A percentile compares a stretch with the other conserved stretches of the same genome.
Evolutionary conservation across 2,797 vertebrate species (phyloP).

Genomic region (Mus minutoides): DNA sequence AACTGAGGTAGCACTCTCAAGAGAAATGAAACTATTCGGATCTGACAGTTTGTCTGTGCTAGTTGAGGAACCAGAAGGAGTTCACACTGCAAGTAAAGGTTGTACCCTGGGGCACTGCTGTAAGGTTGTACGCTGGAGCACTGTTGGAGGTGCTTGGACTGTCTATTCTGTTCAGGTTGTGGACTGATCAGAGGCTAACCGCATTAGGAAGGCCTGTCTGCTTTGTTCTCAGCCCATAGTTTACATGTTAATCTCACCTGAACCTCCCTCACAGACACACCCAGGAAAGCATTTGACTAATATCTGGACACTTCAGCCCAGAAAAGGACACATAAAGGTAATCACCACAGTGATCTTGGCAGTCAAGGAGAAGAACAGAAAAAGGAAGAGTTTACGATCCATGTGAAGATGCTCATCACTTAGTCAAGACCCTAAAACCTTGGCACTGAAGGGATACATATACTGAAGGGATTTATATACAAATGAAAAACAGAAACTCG

Average conservation of each 20-base stretch:
- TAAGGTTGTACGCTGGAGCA: neutral
- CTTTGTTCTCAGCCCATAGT: neutral
- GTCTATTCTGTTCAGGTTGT: neutral
- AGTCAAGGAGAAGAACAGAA: slow-evolving; percentile 1
- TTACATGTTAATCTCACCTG: slow-evolving; percentile 4
- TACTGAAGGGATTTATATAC: slow-evolving; percentile 15
- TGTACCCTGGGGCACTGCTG: neutral
- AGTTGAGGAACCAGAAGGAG: neutral
- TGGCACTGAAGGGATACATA: neutral
- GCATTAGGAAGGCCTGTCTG: neutral
- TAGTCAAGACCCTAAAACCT: slow-evolving; percentile 20
- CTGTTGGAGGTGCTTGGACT: neutral
- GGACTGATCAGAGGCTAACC: neutral
- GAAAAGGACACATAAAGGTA: neutral
- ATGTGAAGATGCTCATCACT: neutral
- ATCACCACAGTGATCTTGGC: neutral
- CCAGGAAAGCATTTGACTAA: slow-evolving; percentile 22
- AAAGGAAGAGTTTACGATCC: neutral
- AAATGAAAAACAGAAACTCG: neutral
- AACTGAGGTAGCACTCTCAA: neutral
- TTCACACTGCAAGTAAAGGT: neutral
- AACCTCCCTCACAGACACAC: neutral
- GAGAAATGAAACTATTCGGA: neutral
- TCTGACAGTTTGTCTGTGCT: neutral
- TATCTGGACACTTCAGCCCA: neutral